Evolutionary conservation across 2,797 vertebrate species (phyloP), one percentile per base, ranked within the genome.

Genomic region (Micropoecilia bifurca): DNA sequence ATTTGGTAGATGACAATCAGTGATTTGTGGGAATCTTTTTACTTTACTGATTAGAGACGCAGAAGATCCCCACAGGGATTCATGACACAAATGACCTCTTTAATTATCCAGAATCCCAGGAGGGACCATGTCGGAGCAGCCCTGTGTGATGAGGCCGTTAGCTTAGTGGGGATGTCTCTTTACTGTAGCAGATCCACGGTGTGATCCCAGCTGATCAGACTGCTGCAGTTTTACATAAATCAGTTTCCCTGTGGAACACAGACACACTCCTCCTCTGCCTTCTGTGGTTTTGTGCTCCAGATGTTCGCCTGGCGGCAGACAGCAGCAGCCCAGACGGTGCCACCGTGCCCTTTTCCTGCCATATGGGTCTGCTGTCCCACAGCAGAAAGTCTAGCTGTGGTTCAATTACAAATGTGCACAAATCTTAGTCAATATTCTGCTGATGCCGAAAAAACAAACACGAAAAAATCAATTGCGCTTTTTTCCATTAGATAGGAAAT

Each of bases 141-240:
- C 14, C 30, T 61, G 59, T 28, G 50, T 77, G 83, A 87, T 1
- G 36, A 76, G 30, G 9, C 18, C 3, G 50, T 73, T 33, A 5
- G 66, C 28, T 36, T 61, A 22, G 73, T 7, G 0, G 43, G 30
- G 22, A n/a, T 1, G 57, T 63, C 3, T 48, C 71, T 76, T 69
- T 1, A 2, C 71, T 80, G 74, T 28, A 73, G 46, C 81, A 77
- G 82, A 75, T 78, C 10, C 1, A 87, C 50, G 73, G 82, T 77
- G 47, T 77, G 72, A 79, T 59, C 76, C 57, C 66, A 46, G 77
- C 55, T 76, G 76, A 84, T 83, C 28, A 83, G 25, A 81, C 81
- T 86, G 75, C 77, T 89, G 84, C 45, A 78, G 55, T 55, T 85
- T 82, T 74, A 77, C 28, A 77, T 53, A 74, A 83, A 90, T 83